Evolutionary conservation across 2,888 invertebrate genomes (phyloP).

Genomic region (Micropterix aruncella): DNA sequence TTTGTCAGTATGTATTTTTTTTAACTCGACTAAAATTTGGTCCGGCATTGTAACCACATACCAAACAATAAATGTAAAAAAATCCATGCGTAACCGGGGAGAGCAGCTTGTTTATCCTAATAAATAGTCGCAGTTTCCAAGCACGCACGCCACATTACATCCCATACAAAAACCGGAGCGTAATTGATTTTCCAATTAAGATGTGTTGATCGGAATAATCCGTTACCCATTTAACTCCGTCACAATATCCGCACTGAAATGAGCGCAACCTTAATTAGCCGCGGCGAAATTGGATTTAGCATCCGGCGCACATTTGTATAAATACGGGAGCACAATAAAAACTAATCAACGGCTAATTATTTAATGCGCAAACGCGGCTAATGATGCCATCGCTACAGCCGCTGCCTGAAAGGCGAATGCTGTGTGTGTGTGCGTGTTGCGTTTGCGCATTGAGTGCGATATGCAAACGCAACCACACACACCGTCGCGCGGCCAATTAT

Average conservation of each 20-base stretch:
- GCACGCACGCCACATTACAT: no score
- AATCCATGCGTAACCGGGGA: no score
- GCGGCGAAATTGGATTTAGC: background rate
- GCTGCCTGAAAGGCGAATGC: background rate
- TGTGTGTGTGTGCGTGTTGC: background rate
- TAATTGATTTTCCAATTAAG: no score
- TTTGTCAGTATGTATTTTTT: no score
- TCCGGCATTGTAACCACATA: no score
- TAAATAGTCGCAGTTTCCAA: no score
- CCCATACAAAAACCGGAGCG: no score
- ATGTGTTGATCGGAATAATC: no score
- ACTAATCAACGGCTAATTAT: background rate
- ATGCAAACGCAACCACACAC: background rate
- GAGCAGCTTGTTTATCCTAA: no score
- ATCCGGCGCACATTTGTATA: background rate
- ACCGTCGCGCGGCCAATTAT: constrained; percentile 20
- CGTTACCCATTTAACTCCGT: background rate
- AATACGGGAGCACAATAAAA: background rate
- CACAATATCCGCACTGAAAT: background rate
- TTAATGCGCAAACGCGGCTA: background rate
- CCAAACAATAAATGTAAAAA: no score
- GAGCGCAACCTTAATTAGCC: background rate
- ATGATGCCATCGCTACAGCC: no score
- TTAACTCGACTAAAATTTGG: no score
- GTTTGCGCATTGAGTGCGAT: background rate